phyloP scores from a whole-genome alignment of 2,888 invertebrate species.

The Aphidius colemani region DNA sequence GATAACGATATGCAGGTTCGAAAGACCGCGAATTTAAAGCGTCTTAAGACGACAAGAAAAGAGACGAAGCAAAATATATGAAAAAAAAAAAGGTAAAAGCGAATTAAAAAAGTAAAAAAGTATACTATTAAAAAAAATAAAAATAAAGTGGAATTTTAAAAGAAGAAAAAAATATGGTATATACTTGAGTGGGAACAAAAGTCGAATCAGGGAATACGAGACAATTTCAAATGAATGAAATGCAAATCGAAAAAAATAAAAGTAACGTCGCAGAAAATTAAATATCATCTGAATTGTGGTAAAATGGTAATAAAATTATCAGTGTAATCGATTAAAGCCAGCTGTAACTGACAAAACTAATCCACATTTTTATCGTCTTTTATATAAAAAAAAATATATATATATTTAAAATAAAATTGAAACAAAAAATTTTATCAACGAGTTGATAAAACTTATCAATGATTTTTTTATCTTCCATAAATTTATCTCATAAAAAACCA shows the following conservation, averaged over 20 bases:
- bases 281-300: slow-evolving; percentile 56
- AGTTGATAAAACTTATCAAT: slow-evolving; percentile 38
- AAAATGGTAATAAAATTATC: slow-evolving; percentile 53
- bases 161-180: slow-evolving; percentile 20
- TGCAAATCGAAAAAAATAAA: slow-evolving; percentile 53
- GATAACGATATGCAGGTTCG: slow-evolving; percentile 55
- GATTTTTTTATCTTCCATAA: no score
- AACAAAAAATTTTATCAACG: no score
- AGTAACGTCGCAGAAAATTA: slow-evolving; percentile 57
- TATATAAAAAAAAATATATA: neutral
- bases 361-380: neutral
- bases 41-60: slow-evolving; percentile 36
- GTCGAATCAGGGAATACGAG: slow-evolving; percentile 35
- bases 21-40: slow-evolving; percentile 49
- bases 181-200: slow-evolving; percentile 19
- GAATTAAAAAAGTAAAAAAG: slow-evolving; percentile 23
- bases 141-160: slow-evolving; percentile 31
- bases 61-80: slow-evolving; percentile 32
- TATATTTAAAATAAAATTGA: no score
- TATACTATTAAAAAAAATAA: slow-evolving; percentile 26
- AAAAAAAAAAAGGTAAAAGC: slow-evolving; percentile 22
- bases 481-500: neutral
- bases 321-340: slow-evolving; percentile 48
- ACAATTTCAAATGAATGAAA: slow-evolving; percentile 53
- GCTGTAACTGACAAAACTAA: no score